Conservation (phyloP, 2,797 vertebrate genomes). For the Trachops cirrhosus region DNA sequence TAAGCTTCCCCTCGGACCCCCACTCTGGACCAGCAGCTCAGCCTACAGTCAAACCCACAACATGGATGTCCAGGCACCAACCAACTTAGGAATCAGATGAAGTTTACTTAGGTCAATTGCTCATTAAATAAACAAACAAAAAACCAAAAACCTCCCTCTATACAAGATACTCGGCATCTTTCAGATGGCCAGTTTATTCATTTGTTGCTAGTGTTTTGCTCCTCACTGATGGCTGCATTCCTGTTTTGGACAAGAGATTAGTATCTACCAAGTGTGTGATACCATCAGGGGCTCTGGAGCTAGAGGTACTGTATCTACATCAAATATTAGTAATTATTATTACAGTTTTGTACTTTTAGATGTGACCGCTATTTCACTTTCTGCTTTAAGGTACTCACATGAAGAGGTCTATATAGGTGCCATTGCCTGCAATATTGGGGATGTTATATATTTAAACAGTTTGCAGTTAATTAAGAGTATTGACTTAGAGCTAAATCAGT, state of each 20-base stretch:
- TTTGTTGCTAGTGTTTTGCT: background rate
- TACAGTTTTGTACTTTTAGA: conserved; percentile 24
- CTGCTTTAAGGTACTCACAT: background rate
- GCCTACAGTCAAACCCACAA: background rate
- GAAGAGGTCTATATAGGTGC: conserved; percentile 46
- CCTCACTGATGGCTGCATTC: background rate
- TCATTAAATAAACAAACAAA: background rate
- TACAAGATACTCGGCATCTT: background rate
- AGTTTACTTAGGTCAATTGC: background rate
- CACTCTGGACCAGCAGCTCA: background rate
- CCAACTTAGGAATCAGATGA: background rate
- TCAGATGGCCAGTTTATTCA: background rate
- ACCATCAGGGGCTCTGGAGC: background rate
- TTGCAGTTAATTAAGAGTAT: conserved; percentile 86
- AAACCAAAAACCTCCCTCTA: accelerated
- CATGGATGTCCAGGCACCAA: background rate
- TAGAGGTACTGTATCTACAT: background rate
- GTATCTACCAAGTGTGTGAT: background rate
- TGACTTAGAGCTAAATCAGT: conserved; percentile 84
- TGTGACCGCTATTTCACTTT: background rate
- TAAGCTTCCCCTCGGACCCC: background rate
- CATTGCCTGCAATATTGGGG: conserved; percentile 44
- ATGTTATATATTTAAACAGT: conserved; percentile 82
- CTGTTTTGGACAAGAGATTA: conserved; percentile 18
- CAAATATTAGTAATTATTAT: conserved; percentile 39